Conservation (phyloP, 2,113 vertebrate genomes). For the Epinephelus lanceolatus region DNA sequence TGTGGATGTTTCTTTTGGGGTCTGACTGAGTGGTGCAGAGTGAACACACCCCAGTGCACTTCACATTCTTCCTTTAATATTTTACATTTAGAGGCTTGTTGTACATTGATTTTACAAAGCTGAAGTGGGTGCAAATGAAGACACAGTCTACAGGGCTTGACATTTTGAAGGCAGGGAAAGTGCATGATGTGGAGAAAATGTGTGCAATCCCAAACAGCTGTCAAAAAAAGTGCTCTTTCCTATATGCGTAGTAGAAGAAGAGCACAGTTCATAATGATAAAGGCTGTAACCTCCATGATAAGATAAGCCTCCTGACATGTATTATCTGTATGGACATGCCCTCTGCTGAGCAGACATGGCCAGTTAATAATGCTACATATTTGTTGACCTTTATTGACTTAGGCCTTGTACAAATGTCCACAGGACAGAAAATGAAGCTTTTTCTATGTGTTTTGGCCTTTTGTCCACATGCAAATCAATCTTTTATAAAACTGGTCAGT, state of each 20-base stretch:
- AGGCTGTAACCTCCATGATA: neutral
- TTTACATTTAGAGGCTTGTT: neutral
- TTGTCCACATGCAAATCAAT: too few relatives aligned
- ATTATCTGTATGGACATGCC: neutral
- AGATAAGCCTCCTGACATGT: slow-evolving; percentile 15
- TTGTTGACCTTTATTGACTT: neutral
- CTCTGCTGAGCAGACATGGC: neutral
- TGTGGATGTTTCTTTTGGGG: neutral
- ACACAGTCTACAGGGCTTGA: neutral
- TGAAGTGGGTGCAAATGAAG: neutral
- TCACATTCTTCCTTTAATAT: neutral
- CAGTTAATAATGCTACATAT: neutral
- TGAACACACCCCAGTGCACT: neutral
- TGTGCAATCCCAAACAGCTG: neutral
- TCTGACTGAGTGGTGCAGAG: neutral
- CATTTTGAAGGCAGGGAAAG: neutral
- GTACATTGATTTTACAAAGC: neutral
- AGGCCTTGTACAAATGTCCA: too few relatives aligned
- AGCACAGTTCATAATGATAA: neutral
- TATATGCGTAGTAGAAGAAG: neutral
- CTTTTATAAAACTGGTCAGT: too few relatives aligned
- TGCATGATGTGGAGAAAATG: neutral
- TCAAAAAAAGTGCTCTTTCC: neutral
- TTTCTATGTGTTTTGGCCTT: too few relatives aligned
- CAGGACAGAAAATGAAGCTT: too few relatives aligned